Evolutionary conservation across 2,113 vertebrate genomes (phyloP), one percentile per base, ranked within the genome.

Genomic region (Leuciscus idus): DNA sequence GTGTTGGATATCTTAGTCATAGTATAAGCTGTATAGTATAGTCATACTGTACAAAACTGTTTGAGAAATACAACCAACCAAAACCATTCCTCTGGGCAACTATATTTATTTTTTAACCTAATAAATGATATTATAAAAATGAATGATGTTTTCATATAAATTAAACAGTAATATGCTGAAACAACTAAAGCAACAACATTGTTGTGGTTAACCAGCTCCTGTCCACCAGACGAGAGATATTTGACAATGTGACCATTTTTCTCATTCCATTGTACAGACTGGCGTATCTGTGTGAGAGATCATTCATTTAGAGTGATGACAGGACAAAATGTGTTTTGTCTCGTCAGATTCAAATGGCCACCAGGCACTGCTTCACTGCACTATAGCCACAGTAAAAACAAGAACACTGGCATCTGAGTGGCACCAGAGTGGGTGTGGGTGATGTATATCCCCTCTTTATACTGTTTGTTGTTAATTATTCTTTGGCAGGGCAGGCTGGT

Each of bases 401-500:
- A 70, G 88, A 84, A 89, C 86, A 88, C 76, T 89, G 90, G 87
- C 90, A 90, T 93, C 92, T 89, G 62, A 90, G 90, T 91, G 89
- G 89, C 86, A 92, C 89, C 72, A 91, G 87, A 72, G 85, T 90
- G 90, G 91, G 91, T 88, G 17, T 30, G 19, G 46, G 84, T 59
- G 62, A 72, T 39, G 15, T 82, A 68, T n/a, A 23, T 23, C 4
- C 28, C 11, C n/a, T 28, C 78, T 81, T 81, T 66, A 81, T 66
- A 12, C 59, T 21, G 59, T 66, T 66, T 48, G 28, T 46, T n/a
- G 64, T 52, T 70, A 21, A 82, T 15, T 81, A 48, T 75, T 89
- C 74, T 62, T 74, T 77, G 52, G 88, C 83, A 91, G 87, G 86
- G 83, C 59, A 64, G 81, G 83, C 8, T 66, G 77, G 88, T 93